Conservation (phyloP, 2,113 vertebrate species). For the Otocyon megalotis region DNA sequence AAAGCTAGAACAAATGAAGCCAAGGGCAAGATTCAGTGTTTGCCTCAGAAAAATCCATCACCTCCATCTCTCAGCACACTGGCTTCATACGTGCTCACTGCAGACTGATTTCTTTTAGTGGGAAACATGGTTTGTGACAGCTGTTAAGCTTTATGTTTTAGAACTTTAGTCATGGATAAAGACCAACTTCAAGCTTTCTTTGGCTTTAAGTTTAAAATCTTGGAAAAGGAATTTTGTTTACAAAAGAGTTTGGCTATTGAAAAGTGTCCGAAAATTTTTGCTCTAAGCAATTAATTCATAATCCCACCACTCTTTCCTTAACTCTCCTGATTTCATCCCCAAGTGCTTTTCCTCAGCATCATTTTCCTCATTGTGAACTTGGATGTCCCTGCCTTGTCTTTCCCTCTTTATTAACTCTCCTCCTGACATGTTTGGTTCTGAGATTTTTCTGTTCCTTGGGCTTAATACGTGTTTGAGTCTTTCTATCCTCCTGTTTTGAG, state of each 20-base stretch:
- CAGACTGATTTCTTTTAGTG: neutral
- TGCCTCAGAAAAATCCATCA: neutral
- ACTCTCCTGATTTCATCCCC: neutral
- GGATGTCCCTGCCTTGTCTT: neutral
- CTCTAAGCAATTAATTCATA: neutral
- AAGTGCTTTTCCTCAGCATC: neutral
- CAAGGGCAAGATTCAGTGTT: neutral
- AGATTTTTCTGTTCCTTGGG: conserved; percentile 21
- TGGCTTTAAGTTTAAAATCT: conserved; percentile 34
- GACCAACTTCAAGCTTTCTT: conserved; percentile 49
- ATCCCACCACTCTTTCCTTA: neutral
- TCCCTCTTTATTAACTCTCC: neutral
- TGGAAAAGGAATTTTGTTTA: conserved; percentile 58
- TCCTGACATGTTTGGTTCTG: neutral
- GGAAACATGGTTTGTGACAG: neutral
- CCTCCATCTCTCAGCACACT: neutral
- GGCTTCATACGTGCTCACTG: neutral
- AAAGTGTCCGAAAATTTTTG: neutral
- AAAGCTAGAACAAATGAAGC: neutral
- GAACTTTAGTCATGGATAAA: neutral
- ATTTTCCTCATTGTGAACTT: neutral
- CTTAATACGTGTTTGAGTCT: neutral
- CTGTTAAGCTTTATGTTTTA: conserved; percentile 11
- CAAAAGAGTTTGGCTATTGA: conserved; percentile 23
- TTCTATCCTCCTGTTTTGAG: neutral